Percentiles rank a stretch among this genome's conserved stretches.
These are phyloP conservation scores for Drosophila triauraria DNA, from an alignment of 1,140 invertebrate species.

Conservation along the genomic window DNA sequence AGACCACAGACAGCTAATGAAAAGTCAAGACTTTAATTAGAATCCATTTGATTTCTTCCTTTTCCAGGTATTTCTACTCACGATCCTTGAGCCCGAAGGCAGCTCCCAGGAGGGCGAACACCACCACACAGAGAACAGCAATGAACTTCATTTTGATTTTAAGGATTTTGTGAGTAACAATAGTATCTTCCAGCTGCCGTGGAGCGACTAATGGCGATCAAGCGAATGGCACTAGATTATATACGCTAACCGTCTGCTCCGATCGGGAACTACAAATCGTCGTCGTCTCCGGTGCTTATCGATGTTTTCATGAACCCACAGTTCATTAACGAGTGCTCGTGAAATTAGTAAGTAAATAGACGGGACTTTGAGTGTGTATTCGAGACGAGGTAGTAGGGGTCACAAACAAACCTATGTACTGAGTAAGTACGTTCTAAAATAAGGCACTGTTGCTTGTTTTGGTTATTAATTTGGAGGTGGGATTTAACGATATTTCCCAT, in stretches of 20 bases:
- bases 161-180: neutral
- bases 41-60: neutral
- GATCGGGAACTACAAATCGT: slow-evolving; percentile 15
- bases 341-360: slow-evolving; percentile 43
- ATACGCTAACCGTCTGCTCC: slow-evolving; percentile 18
- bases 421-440: slow-evolving; percentile 2
- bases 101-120: slow-evolving; percentile 57
- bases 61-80: slow-evolving; percentile 11
- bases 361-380: slow-evolving; percentile 11
- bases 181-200: slow-evolving; percentile 11
- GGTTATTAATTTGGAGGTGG: neutral
- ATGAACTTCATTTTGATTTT: slow-evolving; percentile 58
- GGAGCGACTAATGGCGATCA: slow-evolving; percentile 41
- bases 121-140: slow-evolving; percentile 43
- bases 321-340: slow-evolving; percentile 67
- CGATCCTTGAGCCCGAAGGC: slow-evolving; percentile 55
- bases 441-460: neutral
- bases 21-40: neutral
- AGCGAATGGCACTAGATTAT: slow-evolving; percentile 26
- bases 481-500: neutral
- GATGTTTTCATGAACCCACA: slow-evolving; percentile 32
- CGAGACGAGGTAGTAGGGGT: neutral
- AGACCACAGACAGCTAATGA: slow-evolving; percentile 41
- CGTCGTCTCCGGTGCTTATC: slow-evolving; percentile 19
- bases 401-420: slow-evolving; percentile 41